Conservation (phyloP, 2,888 invertebrate genomes). For the Caenorhabditis macrosperma region DNA sequence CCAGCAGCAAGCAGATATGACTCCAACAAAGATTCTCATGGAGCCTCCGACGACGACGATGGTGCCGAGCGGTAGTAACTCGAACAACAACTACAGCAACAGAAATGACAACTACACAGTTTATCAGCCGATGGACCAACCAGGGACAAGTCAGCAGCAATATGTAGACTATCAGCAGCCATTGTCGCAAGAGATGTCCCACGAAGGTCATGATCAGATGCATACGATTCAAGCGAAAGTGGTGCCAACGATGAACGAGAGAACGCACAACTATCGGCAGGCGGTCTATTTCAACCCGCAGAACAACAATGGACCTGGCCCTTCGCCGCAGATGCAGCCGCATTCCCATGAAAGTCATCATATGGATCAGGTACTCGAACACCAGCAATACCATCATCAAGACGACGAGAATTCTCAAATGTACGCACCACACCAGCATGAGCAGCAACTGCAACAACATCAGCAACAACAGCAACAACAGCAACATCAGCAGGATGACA, state of each 20-base stretch:
- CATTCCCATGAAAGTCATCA: constrained; percentile 25
- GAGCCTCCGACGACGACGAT: constrained; percentile 44
- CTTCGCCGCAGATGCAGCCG: constrained; percentile 30
- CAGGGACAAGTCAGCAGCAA: constrained; percentile 33
- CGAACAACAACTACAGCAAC: constrained; percentile 10
- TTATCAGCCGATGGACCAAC: constrained; percentile 39
- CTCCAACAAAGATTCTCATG: constrained; percentile 27
- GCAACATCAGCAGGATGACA: constrained; percentile 12
- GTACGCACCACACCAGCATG: constrained; percentile 10
- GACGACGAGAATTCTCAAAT: constrained; percentile 32
- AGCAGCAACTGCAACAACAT: not conserved
- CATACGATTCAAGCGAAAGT: constrained; percentile 34
- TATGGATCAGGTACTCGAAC: constrained; percentile 30
- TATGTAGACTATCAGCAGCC: constrained; percentile 32
- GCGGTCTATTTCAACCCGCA: not conserved
- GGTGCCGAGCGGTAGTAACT: constrained; percentile 30
- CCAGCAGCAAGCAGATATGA: constrained; percentile 15
- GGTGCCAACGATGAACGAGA: constrained; percentile 27
- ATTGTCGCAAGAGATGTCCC: constrained; percentile 8
- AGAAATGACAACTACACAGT: constrained; percentile 9
- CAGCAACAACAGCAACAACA: not conserved
- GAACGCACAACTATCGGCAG: constrained; percentile 29
- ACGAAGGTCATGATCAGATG: constrained; percentile 11
- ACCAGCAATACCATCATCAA: constrained; percentile 21
- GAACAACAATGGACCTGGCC: constrained; percentile 29